Conservation (phyloP, 2,797 vertebrate species). For the Anguilla pacifica region DNA sequence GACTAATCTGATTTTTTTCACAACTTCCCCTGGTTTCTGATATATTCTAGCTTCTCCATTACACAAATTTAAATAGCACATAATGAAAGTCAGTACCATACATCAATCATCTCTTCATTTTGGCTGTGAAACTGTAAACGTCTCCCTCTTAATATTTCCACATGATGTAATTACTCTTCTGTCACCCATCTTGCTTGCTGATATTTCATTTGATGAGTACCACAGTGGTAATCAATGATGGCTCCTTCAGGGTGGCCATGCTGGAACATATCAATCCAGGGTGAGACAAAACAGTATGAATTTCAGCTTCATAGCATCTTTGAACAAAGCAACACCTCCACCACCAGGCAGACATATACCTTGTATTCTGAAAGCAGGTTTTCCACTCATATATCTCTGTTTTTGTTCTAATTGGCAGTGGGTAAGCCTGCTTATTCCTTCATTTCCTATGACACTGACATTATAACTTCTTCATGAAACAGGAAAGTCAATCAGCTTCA, state of each 20-base stretch:
- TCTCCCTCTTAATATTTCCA: constrained; percentile 6
- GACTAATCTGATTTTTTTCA: not conserved
- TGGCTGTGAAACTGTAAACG: constrained; percentile 11
- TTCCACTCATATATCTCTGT: not conserved
- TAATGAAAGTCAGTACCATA: constrained; percentile 28
- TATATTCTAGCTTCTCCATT: constrained; percentile 21
- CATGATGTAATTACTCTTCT: constrained; percentile 17
- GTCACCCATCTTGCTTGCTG: not conserved
- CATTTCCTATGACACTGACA: not conserved
- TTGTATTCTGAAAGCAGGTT: not conserved
- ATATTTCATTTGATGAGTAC: constrained; percentile 21
- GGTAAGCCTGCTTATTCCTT: too few relatives aligned
- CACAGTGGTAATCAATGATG: constrained; percentile 21
- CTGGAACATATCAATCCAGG: not conserved
- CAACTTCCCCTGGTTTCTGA: not conserved
- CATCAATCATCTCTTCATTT: constrained; percentile 15
- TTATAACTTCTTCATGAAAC: not conserved
- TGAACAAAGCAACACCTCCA: not conserved
- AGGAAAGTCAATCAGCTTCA: not conserved
- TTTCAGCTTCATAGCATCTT: not conserved
- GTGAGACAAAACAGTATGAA: not conserved
- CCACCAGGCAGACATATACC: not conserved
- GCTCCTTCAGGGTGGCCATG: not conserved
- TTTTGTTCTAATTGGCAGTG: not conserved
- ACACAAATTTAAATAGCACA: constrained; percentile 24